These are phyloP conservation scores for Brachyptera putata DNA, from an alignment of 2,888 invertebrate genomes.

Conservation along the genomic window DNA sequence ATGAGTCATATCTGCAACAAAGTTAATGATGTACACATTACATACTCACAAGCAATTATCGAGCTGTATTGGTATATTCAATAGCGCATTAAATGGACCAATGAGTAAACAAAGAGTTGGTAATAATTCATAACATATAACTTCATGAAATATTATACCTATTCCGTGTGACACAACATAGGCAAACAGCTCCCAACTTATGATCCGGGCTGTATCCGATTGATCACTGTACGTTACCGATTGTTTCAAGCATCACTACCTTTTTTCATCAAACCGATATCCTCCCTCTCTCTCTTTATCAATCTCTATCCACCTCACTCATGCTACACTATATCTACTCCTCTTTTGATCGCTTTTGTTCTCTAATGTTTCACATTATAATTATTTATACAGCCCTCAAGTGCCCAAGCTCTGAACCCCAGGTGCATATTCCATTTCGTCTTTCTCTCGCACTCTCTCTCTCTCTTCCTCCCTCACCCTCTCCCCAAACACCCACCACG, in stretches of 20 bases:
- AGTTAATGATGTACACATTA: too few species aligned
- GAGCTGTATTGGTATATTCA: too few species aligned
- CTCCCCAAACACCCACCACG: not conserved
- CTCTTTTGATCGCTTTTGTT: conserved; percentile 24
- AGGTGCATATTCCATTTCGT: conserved; percentile 14
- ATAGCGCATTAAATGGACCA: too few species aligned
- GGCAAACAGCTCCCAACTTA: too few species aligned
- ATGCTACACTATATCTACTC: not conserved
- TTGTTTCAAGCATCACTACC: conserved; percentile 17
- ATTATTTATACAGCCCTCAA: conserved; percentile 19
- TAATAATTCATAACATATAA: too few species aligned
- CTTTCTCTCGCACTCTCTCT: not conserved
- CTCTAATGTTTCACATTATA: conserved; percentile 27
- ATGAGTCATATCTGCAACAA: too few species aligned
- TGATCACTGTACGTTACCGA: conserved; percentile 13
- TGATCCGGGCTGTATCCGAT: not conserved
- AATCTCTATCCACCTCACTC: not conserved
- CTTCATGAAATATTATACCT: too few species aligned
- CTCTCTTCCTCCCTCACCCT: not conserved
- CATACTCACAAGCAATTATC: too few species aligned
- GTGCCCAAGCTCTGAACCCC: conserved; percentile 10
- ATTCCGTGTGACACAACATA: too few species aligned
- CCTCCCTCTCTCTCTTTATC: conserved; percentile 4
- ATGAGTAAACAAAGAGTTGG: too few species aligned
- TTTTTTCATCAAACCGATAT: conserved; percentile 20